These are phyloP conservation scores for Pachydiplax longipennis DNA, from an alignment of 2,888 invertebrate genomes.

Conservation along the genomic window DNA sequence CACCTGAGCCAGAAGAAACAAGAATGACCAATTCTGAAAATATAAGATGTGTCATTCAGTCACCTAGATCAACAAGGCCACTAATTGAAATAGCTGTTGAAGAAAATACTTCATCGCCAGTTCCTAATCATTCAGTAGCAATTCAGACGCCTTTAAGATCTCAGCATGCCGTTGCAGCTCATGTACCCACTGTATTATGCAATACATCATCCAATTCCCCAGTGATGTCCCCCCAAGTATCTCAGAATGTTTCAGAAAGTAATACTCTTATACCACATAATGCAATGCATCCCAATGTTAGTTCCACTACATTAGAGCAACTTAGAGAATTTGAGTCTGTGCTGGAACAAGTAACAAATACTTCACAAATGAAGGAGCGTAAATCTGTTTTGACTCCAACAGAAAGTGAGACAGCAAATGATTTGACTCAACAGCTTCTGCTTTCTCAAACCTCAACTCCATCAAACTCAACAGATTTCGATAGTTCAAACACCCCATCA, in stretches of 20 bases:
- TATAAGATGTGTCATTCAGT: constrained; percentile 16
- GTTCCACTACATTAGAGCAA: constrained; percentile 79
- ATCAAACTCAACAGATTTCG: constrained; percentile 49
- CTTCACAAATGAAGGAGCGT: constrained; percentile 67
- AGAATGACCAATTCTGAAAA: not conserved
- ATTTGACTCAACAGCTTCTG: constrained; percentile 55
- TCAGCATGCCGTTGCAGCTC: not conserved
- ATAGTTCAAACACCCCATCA: constrained; percentile 47
- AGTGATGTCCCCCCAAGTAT: constrained; percentile 60
- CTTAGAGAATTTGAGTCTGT: constrained; percentile 82
- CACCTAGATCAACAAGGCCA: not conserved
- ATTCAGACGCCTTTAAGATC: constrained; percentile 57
- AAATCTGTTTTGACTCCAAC: constrained; percentile 54
- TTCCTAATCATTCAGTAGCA: constrained; percentile 57
- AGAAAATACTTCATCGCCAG: constrained; percentile 49
- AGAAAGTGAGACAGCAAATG: constrained; percentile 51
- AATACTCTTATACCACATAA: constrained; percentile 54
- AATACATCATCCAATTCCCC: constrained; percentile 63
- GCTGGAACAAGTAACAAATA: constrained; percentile 71
- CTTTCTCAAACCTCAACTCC: constrained; percentile 55
- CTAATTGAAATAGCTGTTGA: constrained; percentile 12
- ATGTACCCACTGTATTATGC: constrained; percentile 51
- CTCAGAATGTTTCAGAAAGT: constrained; percentile 52
- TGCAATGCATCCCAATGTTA: constrained; percentile 68
- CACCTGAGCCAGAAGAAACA: constrained; percentile 1